Evolutionary conservation across 2,797 vertebrate genomes (phyloP).

Genomic region (Poecilia wingei): DNA sequence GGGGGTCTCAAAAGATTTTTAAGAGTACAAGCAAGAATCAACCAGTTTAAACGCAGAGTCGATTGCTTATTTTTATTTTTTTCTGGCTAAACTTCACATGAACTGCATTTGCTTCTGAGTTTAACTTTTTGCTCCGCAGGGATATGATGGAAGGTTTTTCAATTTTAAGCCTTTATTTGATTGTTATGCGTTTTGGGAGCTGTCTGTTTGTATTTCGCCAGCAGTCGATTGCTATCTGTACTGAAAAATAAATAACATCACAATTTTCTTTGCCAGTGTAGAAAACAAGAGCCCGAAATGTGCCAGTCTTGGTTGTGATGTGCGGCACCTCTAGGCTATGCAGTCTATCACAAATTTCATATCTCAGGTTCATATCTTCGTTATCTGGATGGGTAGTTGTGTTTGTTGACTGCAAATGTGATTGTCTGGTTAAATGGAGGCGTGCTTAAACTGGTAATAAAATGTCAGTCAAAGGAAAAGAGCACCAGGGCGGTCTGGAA

Average conservation of each 20-base stretch:
- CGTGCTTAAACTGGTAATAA: not conserved
- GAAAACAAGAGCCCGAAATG: not conserved
- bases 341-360: not conserved
- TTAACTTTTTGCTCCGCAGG: not conserved
- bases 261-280: not conserved
- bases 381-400: not conserved
- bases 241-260: not conserved
- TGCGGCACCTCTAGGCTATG: too few relatives aligned
- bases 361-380: not conserved
- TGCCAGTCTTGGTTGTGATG: not conserved
- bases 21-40: not conserved
- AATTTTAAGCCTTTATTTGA: not conserved
- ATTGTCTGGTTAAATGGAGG: not conserved
- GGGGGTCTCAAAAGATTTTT: not conserved
- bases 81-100: not conserved
- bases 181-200: not conserved
- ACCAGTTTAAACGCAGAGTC: not conserved
- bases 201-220: not conserved
- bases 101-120: not conserved
- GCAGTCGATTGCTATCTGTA: not conserved
- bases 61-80: not conserved
- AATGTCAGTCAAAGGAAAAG: not conserved
- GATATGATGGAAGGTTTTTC: not conserved
- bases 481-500: not conserved
- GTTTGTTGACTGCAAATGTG: not conserved